These are phyloP conservation scores for Mus minutoides DNA, from an alignment of 2,797 vertebrate species.

Conservation along the genomic window DNA sequence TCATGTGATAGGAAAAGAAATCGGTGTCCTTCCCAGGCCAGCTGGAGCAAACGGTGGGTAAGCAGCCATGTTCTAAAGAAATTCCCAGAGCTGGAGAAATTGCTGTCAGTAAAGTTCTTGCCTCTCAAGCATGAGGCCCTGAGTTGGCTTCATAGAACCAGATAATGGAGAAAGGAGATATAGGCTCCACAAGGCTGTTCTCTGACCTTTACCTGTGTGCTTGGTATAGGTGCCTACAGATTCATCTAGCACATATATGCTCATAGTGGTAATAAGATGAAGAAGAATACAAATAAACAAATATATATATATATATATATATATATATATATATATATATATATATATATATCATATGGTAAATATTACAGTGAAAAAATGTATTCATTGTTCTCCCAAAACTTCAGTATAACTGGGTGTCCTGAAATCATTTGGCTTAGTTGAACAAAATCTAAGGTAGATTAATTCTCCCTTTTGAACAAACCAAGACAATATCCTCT, in stretches of 20 bases:
- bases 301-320: too few relatives aligned
- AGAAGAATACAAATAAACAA: too few relatives aligned
- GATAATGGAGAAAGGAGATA: background rate
- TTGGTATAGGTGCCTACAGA: background rate
- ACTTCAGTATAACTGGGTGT: background rate
- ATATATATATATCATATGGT: background rate
- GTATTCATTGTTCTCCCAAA: background rate
- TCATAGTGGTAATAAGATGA: background rate
- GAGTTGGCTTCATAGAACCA: background rate
- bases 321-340: too few relatives aligned
- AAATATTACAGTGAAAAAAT: background rate
- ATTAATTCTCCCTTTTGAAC: constrained; percentile 3
- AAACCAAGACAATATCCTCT: background rate
- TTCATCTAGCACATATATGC: background rate
- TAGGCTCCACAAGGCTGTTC: background rate
- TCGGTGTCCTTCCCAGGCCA: background rate
- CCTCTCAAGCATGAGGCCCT: background rate
- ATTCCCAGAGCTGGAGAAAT: background rate
- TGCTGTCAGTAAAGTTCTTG: background rate
- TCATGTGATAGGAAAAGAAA: background rate
- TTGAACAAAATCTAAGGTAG: background rate
- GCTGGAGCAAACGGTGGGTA: background rate
- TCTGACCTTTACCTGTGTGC: background rate
- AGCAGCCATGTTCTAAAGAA: background rate
- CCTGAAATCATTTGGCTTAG: constrained; percentile 17